These are phyloP conservation scores for Regulus satrapa DNA, from an alignment of 2,113 vertebrate genomes.

Conservation along the genomic window DNA sequence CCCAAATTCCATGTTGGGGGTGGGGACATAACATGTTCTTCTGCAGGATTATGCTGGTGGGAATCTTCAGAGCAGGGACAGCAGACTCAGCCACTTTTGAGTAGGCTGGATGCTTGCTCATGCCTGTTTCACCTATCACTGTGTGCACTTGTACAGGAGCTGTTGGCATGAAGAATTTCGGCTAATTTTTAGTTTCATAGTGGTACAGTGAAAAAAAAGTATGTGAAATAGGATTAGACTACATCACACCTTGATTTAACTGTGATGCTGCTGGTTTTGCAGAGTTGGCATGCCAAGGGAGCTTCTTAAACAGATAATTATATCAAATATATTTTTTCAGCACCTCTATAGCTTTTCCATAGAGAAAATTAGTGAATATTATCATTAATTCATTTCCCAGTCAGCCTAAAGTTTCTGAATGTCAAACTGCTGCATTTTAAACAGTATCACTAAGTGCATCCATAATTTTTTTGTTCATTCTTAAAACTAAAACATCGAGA, in stretches of 20 bases:
- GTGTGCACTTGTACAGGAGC: neutral
- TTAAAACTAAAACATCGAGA: neutral
- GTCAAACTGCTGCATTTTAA: neutral
- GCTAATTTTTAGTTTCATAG: neutral
- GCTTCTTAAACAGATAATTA: neutral
- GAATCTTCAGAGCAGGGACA: neutral
- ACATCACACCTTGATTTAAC: neutral
- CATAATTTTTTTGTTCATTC: neutral
- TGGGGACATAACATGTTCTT: neutral
- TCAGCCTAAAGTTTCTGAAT: neutral
- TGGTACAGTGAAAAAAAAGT: neutral
- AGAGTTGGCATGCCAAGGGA: neutral
- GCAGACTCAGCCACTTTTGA: neutral
- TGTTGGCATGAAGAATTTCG: neutral
- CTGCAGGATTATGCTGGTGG: neutral
- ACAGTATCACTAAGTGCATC: neutral
- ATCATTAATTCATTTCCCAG: neutral
- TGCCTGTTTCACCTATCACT: neutral
- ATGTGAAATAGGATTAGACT: neutral
- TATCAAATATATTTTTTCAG: neutral
- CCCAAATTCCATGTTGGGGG: accelerated
- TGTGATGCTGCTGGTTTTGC: neutral
- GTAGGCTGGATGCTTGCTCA: neutral
- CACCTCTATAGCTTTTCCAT: neutral
- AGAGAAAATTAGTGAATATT: neutral